These are phyloP conservation scores for Ceyx melanurus DNA, from an alignment of 2,113 vertebrate genomes.

Conservation along the genomic window DNA sequence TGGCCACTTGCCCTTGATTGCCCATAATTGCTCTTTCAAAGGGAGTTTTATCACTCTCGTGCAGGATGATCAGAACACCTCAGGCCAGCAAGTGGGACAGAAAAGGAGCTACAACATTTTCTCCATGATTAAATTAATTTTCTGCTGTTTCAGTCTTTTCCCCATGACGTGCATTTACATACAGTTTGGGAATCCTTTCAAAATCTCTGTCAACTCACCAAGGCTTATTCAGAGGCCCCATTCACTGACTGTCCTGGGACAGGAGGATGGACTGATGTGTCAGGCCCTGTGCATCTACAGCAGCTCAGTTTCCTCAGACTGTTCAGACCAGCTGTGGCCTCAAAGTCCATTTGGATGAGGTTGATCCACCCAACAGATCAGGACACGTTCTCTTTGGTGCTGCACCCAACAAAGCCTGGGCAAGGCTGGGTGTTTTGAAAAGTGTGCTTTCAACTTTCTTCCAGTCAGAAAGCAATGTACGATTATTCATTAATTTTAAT, in stretches of 20 bases:
- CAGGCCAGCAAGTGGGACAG: background rate
- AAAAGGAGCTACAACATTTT: background rate
- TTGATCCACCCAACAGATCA: background rate
- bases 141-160: background rate
- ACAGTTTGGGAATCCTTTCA: background rate
- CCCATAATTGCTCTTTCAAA: background rate
- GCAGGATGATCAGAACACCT: background rate
- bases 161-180: background rate
- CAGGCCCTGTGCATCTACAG: background rate
- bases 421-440: background rate
- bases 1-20: background rate
- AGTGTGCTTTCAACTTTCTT: constrained; percentile 9
- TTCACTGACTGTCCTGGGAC: background rate
- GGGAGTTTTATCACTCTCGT: background rate
- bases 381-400: background rate
- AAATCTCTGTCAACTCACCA: background rate
- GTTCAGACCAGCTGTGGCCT: background rate
- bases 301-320: background rate
- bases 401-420: background rate
- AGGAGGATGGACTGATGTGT: background rate
- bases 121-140: background rate
- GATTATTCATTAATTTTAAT: constrained; percentile 25
- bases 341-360: background rate
- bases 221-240: background rate
- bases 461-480: background rate